These are phyloP conservation scores for Anoplophora glabripennis DNA, from an alignment of 1,140 invertebrate genomes.

Conservation along the genomic window DNA sequence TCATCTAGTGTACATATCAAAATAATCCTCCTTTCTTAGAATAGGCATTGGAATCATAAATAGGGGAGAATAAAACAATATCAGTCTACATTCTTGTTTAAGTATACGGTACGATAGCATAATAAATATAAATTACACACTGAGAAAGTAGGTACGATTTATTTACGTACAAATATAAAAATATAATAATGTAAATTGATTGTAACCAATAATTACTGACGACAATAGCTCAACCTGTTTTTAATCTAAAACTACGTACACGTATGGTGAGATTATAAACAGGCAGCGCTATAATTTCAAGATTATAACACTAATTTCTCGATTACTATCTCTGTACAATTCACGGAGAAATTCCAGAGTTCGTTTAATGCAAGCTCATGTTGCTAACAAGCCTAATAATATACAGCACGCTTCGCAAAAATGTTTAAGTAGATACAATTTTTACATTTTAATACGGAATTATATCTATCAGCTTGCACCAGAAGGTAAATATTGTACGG, in stretches of 20 bases:
- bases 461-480: background rate
- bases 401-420: background rate
- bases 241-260: background rate
- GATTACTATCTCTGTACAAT: conserved; percentile 5
- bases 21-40: no score
- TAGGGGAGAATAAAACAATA: no score
- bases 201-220: no score
- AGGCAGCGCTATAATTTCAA: conserved; percentile 11
- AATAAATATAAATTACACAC: no score
- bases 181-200: no score
- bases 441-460: conserved; percentile 4
- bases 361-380: conserved; percentile 1
- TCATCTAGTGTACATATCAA: no score
- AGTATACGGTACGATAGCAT: no score
- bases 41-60: no score
- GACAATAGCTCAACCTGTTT: no score
- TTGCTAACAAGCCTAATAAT: conserved; percentile 11
- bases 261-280: conserved; percentile 10
- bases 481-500: conserved; percentile 4
- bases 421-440: background rate
- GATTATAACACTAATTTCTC: conserved; percentile 10
- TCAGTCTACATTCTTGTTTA: no score
- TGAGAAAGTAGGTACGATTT: no score
- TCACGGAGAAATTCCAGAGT: conserved; percentile 8
- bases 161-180: no score